phyloP scores from a whole-genome alignment of 92 coral and sea anemone species.

The Montipora capitata region DNA sequence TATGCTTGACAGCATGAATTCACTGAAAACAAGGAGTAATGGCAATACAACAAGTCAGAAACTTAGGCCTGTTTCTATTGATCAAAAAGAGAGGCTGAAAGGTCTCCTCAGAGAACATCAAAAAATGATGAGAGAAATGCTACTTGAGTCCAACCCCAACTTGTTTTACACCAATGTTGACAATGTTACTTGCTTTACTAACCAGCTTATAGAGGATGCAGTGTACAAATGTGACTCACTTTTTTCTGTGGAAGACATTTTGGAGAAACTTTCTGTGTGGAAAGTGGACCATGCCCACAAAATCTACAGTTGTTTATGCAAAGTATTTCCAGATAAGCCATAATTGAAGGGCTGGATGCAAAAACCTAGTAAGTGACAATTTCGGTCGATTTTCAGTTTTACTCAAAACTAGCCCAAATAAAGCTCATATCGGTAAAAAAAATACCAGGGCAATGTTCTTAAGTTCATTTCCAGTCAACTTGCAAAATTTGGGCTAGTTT shows the following conservation, averaged over 20 bases:
- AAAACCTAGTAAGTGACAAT: too few species aligned
- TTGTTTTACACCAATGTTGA: background rate
- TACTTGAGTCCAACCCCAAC: background rate
- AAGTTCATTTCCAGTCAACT: too few species aligned
- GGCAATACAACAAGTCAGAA: background rate
- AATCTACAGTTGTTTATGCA: constrained; percentile 25
- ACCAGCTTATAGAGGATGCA: constrained; percentile 27
- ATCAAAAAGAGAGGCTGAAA: constrained; percentile 2
- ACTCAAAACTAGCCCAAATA: too few species aligned
- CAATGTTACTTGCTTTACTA: constrained; percentile 34
- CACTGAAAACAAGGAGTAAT: background rate
- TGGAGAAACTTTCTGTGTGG: constrained; percentile 19
- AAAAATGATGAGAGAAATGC: background rate
- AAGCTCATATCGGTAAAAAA: too few species aligned
- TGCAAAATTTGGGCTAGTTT: too few species aligned
- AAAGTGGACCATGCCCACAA: constrained; percentile 34
- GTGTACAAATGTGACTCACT: constrained; percentile 27
- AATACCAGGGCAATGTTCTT: too few species aligned
- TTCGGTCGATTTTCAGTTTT: too few species aligned
- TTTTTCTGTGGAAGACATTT: constrained; percentile 50
- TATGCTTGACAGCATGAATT: background rate
- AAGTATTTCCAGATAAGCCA: constrained; percentile 38
- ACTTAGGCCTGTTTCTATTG: constrained; percentile 28
- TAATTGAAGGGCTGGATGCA: too few species aligned
- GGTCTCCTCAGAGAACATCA: constrained; percentile 4